A percentile compares a stretch with the other conserved stretches of the same genome.
Conservation (phyloP, 2,888 invertebrate species). For the Cryptocheilus praepositus region DNA sequence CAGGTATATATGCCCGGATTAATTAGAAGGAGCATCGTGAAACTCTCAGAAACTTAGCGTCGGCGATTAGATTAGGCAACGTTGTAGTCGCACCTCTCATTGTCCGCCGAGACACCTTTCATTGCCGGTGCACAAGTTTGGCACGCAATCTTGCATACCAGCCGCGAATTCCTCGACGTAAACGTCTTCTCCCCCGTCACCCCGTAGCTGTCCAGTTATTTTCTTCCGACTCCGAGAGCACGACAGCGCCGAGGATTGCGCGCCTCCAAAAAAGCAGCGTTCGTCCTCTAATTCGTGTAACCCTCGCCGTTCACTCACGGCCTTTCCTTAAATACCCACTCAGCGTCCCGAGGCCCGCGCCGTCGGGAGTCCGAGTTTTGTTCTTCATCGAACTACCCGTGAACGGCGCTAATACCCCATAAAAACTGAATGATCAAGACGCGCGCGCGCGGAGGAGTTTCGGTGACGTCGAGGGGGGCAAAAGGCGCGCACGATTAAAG, state of each 20-base stretch:
- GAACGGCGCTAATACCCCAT: conserved; percentile 29
- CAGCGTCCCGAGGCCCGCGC: conserved; percentile 8
- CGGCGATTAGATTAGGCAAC: neutral
- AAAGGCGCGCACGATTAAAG: neutral
- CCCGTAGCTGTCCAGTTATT: too few species aligned
- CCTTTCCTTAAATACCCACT: conserved; percentile 9
- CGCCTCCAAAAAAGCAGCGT: too few species aligned
- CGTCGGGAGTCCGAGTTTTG: conserved; percentile 20
- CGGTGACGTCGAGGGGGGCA: conserved; percentile 13
- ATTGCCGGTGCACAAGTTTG: too few species aligned
- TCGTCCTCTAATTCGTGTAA: neutral
- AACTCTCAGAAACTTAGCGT: neutral
- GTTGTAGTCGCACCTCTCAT: neutral
- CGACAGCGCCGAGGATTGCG: too few species aligned
- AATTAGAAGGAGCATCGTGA: conserved; percentile 46
- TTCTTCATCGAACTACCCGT: conserved; percentile 22
- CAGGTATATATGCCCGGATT: conserved; percentile 50
- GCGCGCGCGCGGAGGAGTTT: conserved; percentile 20
- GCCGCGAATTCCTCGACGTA: too few species aligned
- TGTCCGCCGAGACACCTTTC: neutral
- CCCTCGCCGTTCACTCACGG: conserved; percentile 14
- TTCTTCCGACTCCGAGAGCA: too few species aligned
- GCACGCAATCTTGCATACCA: too few species aligned
- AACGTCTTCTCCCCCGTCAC: too few species aligned
- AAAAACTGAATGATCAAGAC: conserved; percentile 30